Evolutionary conservation across 1,140 invertebrate species (phyloP), one percentile per base, ranked within the genome.

Genomic region (Nymphalis io): DNA sequence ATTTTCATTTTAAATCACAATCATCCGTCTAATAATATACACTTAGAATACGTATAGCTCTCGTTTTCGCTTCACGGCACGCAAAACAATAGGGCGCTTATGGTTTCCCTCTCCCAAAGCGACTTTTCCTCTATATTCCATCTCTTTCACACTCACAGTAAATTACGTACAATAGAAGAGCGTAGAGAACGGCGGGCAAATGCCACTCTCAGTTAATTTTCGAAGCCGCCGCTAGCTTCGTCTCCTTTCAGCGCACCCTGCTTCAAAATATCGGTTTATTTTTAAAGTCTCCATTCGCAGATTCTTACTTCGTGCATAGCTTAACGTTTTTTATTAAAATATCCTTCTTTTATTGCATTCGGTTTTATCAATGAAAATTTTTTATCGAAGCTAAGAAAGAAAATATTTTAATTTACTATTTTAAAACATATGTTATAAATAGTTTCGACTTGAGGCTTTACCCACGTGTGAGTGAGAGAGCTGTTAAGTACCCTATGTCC

Each of bases 171-270:
- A 82, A 70, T 78, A 40, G 78, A 88, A 69, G 69, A 81, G 79
- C 40, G 48, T 61, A 60, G 79, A 70, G 38, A 64, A 77, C 67
- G 62, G 74, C 70, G 70, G 79, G 76, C 80, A 69, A 82, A 87
- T 85, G 84, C 81, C 83, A 89, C 83, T 89, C 84, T 84, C 72
- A 84, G 87, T 83, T 88, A 90, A 89, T 90, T 90, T 90, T 84
- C 82, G 75, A 70, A 78, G 85, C 80, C 82, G 73, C 78, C 79
- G 81, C 82, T 81, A 77, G 77, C 76, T 81, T 78, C 76, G 75
- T 73, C 80, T 81, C 78, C 69, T 82, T 83, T 74, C 72, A 74
- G 72, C 73, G 60, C 72, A 69, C 70, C 67, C 68, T 63, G 70
- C 33, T 76, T 71, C 74, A 79, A 79, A 78, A 73, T 73, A 72